A percentile compares a stretch with the other conserved stretches of the same genome.
Evolutionary conservation across 2,888 invertebrate genomes (phyloP).

Genomic region (Athetis lepigone): DNA sequence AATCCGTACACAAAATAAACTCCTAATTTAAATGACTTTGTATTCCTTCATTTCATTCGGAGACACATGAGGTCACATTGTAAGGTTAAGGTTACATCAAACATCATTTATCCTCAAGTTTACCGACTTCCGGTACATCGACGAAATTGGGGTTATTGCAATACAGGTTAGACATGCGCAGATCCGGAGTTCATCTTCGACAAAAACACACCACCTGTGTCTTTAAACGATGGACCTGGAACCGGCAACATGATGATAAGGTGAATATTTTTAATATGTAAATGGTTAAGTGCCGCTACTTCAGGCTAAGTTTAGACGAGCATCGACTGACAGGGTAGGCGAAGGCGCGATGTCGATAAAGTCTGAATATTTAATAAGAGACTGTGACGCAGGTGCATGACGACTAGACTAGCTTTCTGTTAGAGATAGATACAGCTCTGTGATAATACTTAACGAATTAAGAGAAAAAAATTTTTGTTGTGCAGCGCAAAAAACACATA

Average conservation of each 20-base stretch:
- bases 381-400: constrained; percentile 48
- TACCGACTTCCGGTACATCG: constrained; percentile 51
- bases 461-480: not conserved
- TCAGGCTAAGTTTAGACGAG: constrained; percentile 47
- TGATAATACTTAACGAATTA: constrained; percentile 10
- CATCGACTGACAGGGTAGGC: constrained; percentile 41
- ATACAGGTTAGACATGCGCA: constrained; percentile 52
- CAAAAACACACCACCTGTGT: constrained; percentile 17
- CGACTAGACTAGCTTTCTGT: constrained; percentile 21
- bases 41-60: constrained; percentile 22
- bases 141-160: constrained; percentile 37
- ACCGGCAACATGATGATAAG: constrained; percentile 23
- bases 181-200: constrained; percentile 13
- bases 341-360: constrained; percentile 42
- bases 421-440: constrained; percentile 13
- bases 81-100: constrained; percentile 56
- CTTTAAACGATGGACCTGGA: constrained; percentile 15
- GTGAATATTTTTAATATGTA: constrained; percentile 45
- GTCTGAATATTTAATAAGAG: constrained; percentile 62
- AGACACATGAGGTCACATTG: constrained; percentile 38
- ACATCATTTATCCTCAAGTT: constrained; percentile 48
- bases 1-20: constrained; percentile 18
- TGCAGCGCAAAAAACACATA: too few relatives aligned
- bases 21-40: constrained; percentile 20
- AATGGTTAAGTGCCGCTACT: constrained; percentile 46